A percentile compares a stretch with the other conserved stretches of the same genome.
Evolutionary conservation across 2,888 invertebrate genomes (phyloP).

Genomic region (Synergus japonicus): DNA sequence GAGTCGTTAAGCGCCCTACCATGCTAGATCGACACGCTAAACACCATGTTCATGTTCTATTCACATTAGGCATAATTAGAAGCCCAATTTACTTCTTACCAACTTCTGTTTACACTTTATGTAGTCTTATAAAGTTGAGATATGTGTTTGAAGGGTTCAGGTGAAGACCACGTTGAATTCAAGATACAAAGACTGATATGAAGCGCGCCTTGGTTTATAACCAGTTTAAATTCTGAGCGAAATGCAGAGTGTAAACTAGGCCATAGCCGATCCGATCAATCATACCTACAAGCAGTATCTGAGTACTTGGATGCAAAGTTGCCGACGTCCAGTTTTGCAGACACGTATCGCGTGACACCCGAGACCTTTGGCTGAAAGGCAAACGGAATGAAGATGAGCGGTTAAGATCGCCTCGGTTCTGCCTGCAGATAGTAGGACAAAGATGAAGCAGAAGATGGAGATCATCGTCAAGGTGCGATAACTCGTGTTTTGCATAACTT

Average conservation of each 20-base stretch:
- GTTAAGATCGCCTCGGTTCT: slow-evolving; percentile 31
- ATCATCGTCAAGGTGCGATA: slow-evolving; percentile 60
- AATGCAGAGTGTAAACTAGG: slow-evolving; percentile 29
- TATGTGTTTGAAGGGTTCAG: not conserved
- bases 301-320: slow-evolving; percentile 34
- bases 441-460: slow-evolving; percentile 21
- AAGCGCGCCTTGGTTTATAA: slow-evolving; percentile 10
- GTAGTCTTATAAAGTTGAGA: not conserved
- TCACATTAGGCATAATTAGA: not conserved
- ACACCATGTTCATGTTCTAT: not conserved
- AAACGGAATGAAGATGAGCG: slow-evolving; percentile 38
- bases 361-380: slow-evolving; percentile 39
- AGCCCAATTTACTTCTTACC: not conserved
- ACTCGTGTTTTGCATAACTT: slow-evolving; percentile 68
- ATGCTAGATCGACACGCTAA: slow-evolving; percentile 5
- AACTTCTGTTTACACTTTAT: not conserved
- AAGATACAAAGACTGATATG: slow-evolving; percentile 5
- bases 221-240: slow-evolving; percentile 11
- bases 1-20: slow-evolving; percentile 6
- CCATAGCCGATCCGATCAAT: slow-evolving; percentile 29
- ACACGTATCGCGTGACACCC: slow-evolving; percentile 39
- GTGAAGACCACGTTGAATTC: not conserved
- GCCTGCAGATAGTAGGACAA: slow-evolving; percentile 19
- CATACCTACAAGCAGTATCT: slow-evolving; percentile 23
- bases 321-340: slow-evolving; percentile 37